phyloP scores from a whole-genome alignment of 2,797 vertebrate species.

The Discoglossus pictus region DNA sequence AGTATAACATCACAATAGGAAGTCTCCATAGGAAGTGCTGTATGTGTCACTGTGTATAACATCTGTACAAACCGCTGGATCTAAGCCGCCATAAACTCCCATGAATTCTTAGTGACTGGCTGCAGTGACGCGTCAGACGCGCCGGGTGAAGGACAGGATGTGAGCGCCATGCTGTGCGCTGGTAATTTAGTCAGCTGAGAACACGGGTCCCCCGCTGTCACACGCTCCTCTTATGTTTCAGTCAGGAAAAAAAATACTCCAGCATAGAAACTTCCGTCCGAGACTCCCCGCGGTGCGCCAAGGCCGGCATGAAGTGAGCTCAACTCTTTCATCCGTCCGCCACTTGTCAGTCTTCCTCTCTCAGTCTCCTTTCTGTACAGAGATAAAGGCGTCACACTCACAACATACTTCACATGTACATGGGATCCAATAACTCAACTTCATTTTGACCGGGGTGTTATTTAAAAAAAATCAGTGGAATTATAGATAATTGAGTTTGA shows the following conservation, averaged over 20 bases:
- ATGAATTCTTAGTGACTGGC: constrained; percentile 9
- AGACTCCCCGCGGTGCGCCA: constrained; percentile 23
- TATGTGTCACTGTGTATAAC: not conserved
- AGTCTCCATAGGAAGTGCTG: constrained; percentile 7
- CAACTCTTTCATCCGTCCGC: constrained; percentile 34
- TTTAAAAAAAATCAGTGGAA: too few species aligned
- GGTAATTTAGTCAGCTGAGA: constrained; percentile 48
- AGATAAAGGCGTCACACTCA: not conserved
- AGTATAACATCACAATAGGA: too few species aligned
- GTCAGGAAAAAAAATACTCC: constrained; percentile 24
- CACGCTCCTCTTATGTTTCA: constrained; percentile 37
- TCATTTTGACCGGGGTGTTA: too few species aligned
- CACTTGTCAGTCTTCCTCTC: constrained; percentile 20
- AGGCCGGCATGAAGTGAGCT: constrained; percentile 14
- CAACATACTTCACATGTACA: not conserved
- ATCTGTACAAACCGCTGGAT: not conserved
- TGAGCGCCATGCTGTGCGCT: constrained; percentile 31
- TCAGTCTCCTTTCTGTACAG: constrained; percentile 13
- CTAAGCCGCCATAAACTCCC: constrained; percentile 1
- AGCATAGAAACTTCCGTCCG: constrained; percentile 20
- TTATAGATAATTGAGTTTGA: too few species aligned
- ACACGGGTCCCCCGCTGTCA: constrained; percentile 40
- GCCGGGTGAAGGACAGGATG: constrained; percentile 30
- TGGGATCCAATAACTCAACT: too few species aligned
- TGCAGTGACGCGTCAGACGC: constrained; percentile 20